Evolutionary conservation across 92 coral and sea anemone genomes (phyloP).

Genomic region (Zoanthus sociatus): DNA sequence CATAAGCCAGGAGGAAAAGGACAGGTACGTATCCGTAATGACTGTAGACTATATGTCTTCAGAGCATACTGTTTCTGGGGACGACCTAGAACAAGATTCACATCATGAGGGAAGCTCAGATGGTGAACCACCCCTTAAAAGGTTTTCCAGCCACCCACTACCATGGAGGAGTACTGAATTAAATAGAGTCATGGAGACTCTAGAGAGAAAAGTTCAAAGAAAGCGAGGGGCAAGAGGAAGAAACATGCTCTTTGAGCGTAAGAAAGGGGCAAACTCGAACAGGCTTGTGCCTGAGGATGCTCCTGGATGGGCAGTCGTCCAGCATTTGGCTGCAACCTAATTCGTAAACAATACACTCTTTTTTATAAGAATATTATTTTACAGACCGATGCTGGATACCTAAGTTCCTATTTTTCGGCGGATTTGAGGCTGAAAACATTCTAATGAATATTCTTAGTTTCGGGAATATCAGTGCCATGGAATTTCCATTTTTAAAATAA

Average conservation of each 20-base stretch:
- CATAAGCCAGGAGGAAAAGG: slow-evolving; percentile 44
- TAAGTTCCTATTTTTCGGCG: too few relatives aligned
- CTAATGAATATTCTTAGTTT: too few relatives aligned
- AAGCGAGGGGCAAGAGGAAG: slow-evolving; percentile 33
- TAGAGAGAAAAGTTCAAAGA: slow-evolving; percentile 28
- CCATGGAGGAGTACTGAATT: slow-evolving; percentile 34
- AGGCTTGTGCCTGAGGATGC: slow-evolving; percentile 37
- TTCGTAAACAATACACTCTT: neutral
- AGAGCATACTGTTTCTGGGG: neutral
- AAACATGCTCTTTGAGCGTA: slow-evolving; percentile 33
- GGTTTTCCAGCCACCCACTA: slow-evolving; percentile 16
- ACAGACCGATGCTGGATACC: too few relatives aligned
- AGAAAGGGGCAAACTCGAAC: slow-evolving; percentile 50
- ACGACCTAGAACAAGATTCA: neutral
- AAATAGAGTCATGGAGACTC: slow-evolving; percentile 23
- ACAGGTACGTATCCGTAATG: neutral
- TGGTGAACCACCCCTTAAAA: neutral
- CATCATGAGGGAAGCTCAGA: neutral
- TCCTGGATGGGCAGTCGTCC: slow-evolving; percentile 48
- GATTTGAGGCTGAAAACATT: too few relatives aligned
- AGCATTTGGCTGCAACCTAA: neutral
- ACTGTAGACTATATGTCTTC: neutral
- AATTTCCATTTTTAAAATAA: too few relatives aligned
- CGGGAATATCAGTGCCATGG: too few relatives aligned
- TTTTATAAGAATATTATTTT: too few relatives aligned